Conservation (phyloP, 2,797 vertebrate genomes). For the Sitta carolinensis region DNA sequence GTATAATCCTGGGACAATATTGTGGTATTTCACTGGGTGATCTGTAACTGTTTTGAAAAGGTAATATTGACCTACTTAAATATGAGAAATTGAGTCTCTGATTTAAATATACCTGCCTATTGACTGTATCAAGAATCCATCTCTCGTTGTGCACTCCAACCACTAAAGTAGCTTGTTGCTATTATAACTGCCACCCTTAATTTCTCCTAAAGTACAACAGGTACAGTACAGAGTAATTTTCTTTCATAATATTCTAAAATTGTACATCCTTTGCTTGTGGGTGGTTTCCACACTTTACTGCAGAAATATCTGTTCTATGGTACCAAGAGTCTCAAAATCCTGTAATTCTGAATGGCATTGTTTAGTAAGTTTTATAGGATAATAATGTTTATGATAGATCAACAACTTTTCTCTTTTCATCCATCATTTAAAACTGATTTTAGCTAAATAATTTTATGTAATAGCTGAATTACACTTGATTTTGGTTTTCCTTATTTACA, state of each 20-base stretch:
- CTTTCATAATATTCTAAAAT: not conserved
- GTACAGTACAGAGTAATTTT: not conserved
- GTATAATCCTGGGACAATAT: not conserved
- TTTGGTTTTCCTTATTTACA: not conserved
- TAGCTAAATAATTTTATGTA: not conserved
- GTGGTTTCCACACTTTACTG: not conserved
- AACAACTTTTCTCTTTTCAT: not conserved
- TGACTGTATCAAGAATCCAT: not conserved
- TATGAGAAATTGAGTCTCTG: not conserved
- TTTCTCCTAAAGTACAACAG: not conserved
- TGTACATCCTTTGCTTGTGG: not conserved
- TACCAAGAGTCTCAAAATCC: not conserved
- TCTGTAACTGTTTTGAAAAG: conserved; percentile 2
- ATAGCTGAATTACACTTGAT: not conserved
- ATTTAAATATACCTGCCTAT: not conserved
- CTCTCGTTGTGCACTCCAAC: not conserved
- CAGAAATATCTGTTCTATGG: not conserved
- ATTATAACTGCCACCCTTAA: not conserved
- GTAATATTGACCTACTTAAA: not conserved
- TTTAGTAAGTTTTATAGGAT: not conserved
- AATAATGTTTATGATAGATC: not conserved
- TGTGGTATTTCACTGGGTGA: not conserved
- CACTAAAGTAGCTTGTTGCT: not conserved
- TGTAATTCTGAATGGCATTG: not conserved
- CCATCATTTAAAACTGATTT: not conserved